A percentile compares a stretch with the other conserved stretches of the same genome.
Conservation (phyloP, 37 sponge, comb jelly and placozoan species). For the Beroe forskalii region DNA sequence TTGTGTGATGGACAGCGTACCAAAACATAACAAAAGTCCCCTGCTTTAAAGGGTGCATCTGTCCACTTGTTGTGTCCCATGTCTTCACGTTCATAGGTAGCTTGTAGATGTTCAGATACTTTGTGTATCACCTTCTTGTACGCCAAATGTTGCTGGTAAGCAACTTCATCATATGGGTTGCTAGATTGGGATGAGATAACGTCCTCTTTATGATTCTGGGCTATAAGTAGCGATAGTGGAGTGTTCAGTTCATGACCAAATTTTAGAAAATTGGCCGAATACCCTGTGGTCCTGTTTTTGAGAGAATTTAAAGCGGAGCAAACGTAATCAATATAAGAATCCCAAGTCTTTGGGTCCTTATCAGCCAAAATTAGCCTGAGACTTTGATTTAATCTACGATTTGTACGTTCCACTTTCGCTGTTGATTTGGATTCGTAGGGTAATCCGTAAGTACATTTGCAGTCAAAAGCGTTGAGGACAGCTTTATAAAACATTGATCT, state of each 20-base stretch:
- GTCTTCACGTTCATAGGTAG: neutral
- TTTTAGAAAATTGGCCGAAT: neutral
- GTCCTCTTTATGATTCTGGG: neutral
- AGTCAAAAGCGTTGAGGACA: neutral
- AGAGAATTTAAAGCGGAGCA: neutral
- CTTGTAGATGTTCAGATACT: neutral
- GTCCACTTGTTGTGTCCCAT: neutral
- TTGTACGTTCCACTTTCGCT: neutral
- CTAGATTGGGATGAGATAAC: neutral
- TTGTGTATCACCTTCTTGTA: neutral
- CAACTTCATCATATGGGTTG: neutral
- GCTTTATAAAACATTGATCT: neutral
- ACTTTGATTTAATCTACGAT: neutral
- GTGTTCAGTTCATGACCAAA: neutral
- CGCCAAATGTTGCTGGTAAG: neutral
- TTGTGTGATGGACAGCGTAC: neutral
- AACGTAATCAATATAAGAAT: neutral
- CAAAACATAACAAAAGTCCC: too few species aligned
- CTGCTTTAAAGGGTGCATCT: neutral
- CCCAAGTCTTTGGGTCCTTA: neutral
- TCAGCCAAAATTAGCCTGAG: neutral
- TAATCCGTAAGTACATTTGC: neutral
- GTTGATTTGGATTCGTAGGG: neutral
- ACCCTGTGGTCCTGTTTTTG: neutral
- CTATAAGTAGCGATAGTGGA: neutral